Evolutionary conservation across 2,888 invertebrate species (phyloP).

Genomic region (Metallyticus violacea): DNA sequence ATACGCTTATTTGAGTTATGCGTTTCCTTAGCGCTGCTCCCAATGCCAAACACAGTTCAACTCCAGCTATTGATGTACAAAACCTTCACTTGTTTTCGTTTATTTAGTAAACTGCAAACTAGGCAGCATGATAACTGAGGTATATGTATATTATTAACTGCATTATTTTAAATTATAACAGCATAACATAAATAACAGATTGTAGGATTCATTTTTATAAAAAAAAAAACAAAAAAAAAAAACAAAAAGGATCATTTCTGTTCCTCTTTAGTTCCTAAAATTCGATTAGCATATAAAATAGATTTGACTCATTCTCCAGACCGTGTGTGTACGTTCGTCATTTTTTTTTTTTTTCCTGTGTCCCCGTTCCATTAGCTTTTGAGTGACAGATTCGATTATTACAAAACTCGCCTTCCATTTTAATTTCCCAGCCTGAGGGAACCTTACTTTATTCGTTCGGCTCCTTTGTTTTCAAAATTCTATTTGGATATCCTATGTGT

Average conservation of each 20-base stretch:
- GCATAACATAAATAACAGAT: too few relatives aligned
- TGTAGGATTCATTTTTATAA: too few relatives aligned
- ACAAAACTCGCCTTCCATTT: neutral
- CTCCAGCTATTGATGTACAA: too few relatives aligned
- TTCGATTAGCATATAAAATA: neutral
- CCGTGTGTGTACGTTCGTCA: neutral
- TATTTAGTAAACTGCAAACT: too few relatives aligned
- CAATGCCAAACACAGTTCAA: too few relatives aligned
- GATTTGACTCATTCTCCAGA: neutral
- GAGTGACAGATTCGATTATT: neutral
- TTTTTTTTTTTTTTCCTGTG: neutral
- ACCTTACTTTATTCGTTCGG: neutral
- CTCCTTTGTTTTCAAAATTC: neutral
- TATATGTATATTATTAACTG: too few relatives aligned
- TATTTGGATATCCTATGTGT: neutral
- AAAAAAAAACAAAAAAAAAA: too few relatives aligned
- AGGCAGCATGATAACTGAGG: too few relatives aligned
- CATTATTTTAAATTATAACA: too few relatives aligned
- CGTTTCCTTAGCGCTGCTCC: too few relatives aligned
- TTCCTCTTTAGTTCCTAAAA: neutral
- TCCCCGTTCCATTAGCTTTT: neutral
- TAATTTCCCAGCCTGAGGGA: neutral
- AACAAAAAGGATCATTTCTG: neutral
- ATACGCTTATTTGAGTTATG: too few relatives aligned
- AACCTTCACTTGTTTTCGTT: too few relatives aligned